A percentile compares a stretch with the other conserved stretches of the same genome.
Conservation (phyloP, 2,113 vertebrate genomes). For the Dipodomys stephensi region DNA sequence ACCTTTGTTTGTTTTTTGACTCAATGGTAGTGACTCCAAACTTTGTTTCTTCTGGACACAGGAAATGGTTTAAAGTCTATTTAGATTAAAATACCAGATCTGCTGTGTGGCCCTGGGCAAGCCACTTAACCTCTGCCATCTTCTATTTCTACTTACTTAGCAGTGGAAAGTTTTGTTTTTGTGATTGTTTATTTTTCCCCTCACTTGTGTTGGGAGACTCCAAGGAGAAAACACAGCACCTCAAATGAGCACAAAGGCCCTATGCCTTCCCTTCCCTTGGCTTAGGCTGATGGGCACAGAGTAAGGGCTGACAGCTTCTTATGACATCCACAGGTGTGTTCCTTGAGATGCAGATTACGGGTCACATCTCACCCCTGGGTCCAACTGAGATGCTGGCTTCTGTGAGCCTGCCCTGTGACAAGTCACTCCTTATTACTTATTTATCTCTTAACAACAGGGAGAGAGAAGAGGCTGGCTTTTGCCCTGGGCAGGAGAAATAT, state of each 20-base stretch:
- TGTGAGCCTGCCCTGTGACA: neutral
- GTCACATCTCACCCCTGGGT: neutral
- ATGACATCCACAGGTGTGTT: neutral
- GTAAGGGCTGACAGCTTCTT: neutral
- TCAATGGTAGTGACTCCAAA: neutral
- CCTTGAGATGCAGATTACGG: neutral
- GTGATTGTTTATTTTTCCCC: neutral
- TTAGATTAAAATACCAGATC: neutral
- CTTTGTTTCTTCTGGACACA: neutral
- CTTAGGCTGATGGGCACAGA: neutral
- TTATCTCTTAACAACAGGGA: constrained; percentile 33
- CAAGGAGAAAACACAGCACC: neutral
- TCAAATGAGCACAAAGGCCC: neutral
- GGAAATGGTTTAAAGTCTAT: neutral
- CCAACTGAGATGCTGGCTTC: neutral
- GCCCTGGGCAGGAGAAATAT: constrained; percentile 40
- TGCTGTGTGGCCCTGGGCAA: neutral
- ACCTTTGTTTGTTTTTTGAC: neutral
- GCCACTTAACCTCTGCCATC: neutral
- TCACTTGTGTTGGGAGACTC: no score
- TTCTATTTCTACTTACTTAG: neutral
- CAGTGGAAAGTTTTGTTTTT: neutral
- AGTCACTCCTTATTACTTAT: constrained; percentile 22
- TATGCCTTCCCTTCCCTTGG: neutral
- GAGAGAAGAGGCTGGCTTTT: neutral